Base-by-base conservation (phyloP, 53 echinoderm and acorn worm species). In the Arbacia lixula region DNA sequence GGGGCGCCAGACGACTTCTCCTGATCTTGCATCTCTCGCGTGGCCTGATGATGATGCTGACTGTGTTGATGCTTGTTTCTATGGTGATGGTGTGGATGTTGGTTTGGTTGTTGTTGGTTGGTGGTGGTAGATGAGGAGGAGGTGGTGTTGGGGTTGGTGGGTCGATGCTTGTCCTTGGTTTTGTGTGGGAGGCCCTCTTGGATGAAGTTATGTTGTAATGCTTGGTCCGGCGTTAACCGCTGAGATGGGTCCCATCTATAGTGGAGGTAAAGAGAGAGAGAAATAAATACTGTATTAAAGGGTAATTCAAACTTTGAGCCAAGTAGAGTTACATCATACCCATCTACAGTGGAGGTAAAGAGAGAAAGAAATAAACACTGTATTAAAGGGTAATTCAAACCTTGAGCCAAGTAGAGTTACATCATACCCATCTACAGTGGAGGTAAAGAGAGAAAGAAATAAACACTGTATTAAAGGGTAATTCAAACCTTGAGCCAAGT, bases 171-270 rank as follows among this genome's bases (percentile, higher is more conserved):
- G 4, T 77, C 66, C 57, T 85, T 90, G 17, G 87, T 84, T 46
- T 69, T 87, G 71, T 86, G 89, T 5, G 89, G 80, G 74, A 87
- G 85, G 66, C 88, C 94, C 46, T 97, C 98, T 29, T 89, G 93
- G 53, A 97, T 90, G 94, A 94, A 97, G 1, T 92, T 90, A 37
- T 97, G 98, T 50, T 87, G 88, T 33, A 97, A 42, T 14, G 98
- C 98, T 65, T 97, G 85, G 17, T 97, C 98, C 25, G 98, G 98
- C 27, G 94, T 92, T 86, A 97, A 72, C 46, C 98, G 71, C 60
- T 90, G 69, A 17, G 83, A 76, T 3, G 98, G 94, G 69, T 97
- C 98, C 97, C 97, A 97, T 80, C 81, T 61, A n/a, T n/a, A 5
- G n/a, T n/a, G n/a, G n/a, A n/a, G n/a, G n/a, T n/a, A n/a, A n/a